A percentile compares a stretch with the other conserved stretches of the same genome.
Evolutionary conservation across 2,797 vertebrate genomes (phyloP).

Genomic region (Astyanax mexicanus): DNA sequence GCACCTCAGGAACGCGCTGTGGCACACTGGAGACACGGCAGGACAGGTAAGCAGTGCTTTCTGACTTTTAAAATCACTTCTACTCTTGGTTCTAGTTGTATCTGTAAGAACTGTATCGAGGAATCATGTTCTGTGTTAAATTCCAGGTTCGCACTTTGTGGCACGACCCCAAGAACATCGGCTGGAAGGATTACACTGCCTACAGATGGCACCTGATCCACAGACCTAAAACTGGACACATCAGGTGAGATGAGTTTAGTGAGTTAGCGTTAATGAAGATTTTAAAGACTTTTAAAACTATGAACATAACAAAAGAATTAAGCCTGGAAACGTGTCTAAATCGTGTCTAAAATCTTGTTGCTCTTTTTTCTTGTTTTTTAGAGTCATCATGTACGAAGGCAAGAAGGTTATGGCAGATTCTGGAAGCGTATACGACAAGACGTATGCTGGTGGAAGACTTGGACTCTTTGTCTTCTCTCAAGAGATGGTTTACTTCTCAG

Average conservation of each 20-base stretch:
- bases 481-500: slow-evolving; percentile 99
- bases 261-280: not conserved
- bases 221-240: slow-evolving; percentile 95
- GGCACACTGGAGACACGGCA: slow-evolving; percentile 97
- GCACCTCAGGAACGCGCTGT: slow-evolving; percentile 96
- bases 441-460: slow-evolving; percentile 94
- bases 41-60: slow-evolving; percentile 84
- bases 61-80: not conserved
- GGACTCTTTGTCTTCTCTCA: slow-evolving; percentile 98
- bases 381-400: slow-evolving; percentile 98
- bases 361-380: slow-evolving; percentile 63
- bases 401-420: slow-evolving; percentile 99
- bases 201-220: slow-evolving; percentile 98
- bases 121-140: slow-evolving; percentile 43
- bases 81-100: not conserved
- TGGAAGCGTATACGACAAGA: slow-evolving; percentile 95
- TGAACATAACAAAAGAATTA: not conserved
- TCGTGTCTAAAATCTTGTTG: not conserved
- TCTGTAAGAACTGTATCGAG: not conserved
- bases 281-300: not conserved
- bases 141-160: slow-evolving; percentile 93
- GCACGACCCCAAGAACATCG: slow-evolving; percentile 97
- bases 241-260: slow-evolving; percentile 89
- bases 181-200: slow-evolving; percentile 99
- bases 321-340: too few relatives aligned